Conservation (phyloP, 1,140 invertebrate genomes). For the Branchinecta lindahli region DNA sequence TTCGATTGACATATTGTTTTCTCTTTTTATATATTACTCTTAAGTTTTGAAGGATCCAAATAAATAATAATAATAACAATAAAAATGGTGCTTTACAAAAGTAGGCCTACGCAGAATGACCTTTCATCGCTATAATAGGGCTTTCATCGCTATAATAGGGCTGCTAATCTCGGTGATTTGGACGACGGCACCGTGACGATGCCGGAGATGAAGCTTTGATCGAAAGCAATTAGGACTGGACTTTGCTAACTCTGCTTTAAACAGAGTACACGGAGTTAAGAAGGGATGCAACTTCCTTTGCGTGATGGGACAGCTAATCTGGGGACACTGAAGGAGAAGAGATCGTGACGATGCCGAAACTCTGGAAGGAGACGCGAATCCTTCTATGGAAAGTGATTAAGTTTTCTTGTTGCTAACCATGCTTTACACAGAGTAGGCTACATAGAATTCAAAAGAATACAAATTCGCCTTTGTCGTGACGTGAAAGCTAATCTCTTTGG, state of each 20-base stretch:
- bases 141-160: too few species aligned
- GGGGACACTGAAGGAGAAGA: constrained; percentile 92
- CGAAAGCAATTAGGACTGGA: too few species aligned
- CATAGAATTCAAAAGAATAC: constrained; percentile 79
- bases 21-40: too few species aligned
- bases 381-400: too few species aligned
- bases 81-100: too few species aligned
- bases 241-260: constrained; percentile 76
- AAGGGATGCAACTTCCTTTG: constrained; percentile 97
- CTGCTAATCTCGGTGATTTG: constrained; percentile 93
- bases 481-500: constrained; percentile 32
- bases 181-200: constrained; percentile 58
- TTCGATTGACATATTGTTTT: too few species aligned
- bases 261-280: constrained; percentile 74
- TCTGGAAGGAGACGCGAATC: constrained; percentile 44
- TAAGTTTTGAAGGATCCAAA: too few species aligned
- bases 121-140: too few species aligned
- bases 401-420: too few species aligned
- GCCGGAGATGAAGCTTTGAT: too few species aligned
- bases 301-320: constrained; percentile 83
- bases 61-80: too few species aligned
- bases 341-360: constrained; percentile 87
- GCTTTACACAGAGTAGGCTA: constrained; percentile 60
- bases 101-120: too few species aligned
- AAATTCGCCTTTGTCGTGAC: constrained; percentile 90